Evolutionary conservation across 2,888 invertebrate genomes (phyloP), one percentile per base, ranked within the genome.

Genomic region (Gortyna flavago): DNA sequence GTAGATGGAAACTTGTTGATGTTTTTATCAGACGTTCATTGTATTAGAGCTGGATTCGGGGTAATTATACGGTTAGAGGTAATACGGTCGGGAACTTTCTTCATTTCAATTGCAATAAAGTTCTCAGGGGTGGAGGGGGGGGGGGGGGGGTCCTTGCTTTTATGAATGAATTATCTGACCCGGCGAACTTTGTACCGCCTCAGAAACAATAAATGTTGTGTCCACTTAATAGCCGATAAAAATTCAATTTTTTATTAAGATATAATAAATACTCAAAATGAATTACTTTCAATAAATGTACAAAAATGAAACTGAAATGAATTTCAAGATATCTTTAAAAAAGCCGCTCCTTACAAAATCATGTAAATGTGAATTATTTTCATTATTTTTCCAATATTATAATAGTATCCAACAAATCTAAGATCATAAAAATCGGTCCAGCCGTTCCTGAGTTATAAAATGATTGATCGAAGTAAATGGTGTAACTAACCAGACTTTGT

Each of bases 1-100:
- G 44, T 71, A 71, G 32, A 70, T n/a, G 38, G 16, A 54, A 71
- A 72, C 61, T 71, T 65, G 38, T 73, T 71, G 41, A 16, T 59
- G 59, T 67, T 74, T 67, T n/a, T 51, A 41, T 35, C 35, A 18
- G 25, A 5, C 11, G 9, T n/a, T 59, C 11, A 57, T 65, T 48
- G 21, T 80, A 35, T 54, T 51, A 61, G 32, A 54, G 8, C 61
- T 62, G 18, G 51, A 80, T 80, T 72, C 16, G 25, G 8, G 32
- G 61, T 51, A 11, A 61, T 41, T 51, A 51, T 18, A 29, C 2
- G n/a, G 16, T 9, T 21, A n/a, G n/a, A n/a, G n/a, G n/a, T 74
- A 57, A n/a, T 8, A 44, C 0, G 3, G 11, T 44, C 5, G 21
- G 59, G 18, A 59, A 41, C 32, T 65, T 72, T 62, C 25, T 64